Base-by-base conservation (phyloP, 2,113 vertebrate species). In the Etheostoma cragini region DNA sequence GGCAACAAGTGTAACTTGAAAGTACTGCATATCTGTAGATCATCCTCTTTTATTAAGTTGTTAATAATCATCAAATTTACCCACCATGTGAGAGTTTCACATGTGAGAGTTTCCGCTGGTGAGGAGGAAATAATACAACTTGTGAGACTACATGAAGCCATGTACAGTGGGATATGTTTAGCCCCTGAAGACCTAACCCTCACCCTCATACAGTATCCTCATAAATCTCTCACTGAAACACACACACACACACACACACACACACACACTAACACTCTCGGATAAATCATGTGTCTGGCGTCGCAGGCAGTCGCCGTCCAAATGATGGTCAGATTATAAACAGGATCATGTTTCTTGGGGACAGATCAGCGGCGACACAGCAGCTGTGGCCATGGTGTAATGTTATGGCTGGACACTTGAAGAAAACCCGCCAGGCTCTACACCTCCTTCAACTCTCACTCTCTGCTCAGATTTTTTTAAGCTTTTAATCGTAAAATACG, bases 231-330 rank as follows among this genome's bases (percentile, higher is more conserved):
- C 76, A 83, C 47, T 57, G 63, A 82, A 88, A 89, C 79, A 80
- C 80, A 89, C 84, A 77, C 66, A 73, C 56, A 70, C 61, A 30
- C 71, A 79, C 76, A 80, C 73, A 63, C 76, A 73, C 79, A 78
- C 67, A 64, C 60, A 54, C 38, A n/a, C 74, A 47, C 19, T n/a
- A 35, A 35, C 35, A 35, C 35, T 8, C 33, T 33, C 2, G 3
- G 84, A 78, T 88, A 94, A 95, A 95, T 94, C 87, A 85, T 87
- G 33, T 62, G 57, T 69, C 93, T 92, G 91, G 92, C 91, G 88
- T 88, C 94, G 78, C 24, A 60, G 80, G 71, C 80, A 89, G 83
- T 92, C 89, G 91, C 88, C 87, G 67, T 90, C 81, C 93, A 92
- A 89, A 92, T 88, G 88, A 78, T 86, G 82, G 87, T 81, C 21